A percentile compares a stretch with the other conserved stretches of the same genome.
Evolutionary conservation across 2,797 vertebrate species (phyloP).

Genomic region (Acomys russatus): DNA sequence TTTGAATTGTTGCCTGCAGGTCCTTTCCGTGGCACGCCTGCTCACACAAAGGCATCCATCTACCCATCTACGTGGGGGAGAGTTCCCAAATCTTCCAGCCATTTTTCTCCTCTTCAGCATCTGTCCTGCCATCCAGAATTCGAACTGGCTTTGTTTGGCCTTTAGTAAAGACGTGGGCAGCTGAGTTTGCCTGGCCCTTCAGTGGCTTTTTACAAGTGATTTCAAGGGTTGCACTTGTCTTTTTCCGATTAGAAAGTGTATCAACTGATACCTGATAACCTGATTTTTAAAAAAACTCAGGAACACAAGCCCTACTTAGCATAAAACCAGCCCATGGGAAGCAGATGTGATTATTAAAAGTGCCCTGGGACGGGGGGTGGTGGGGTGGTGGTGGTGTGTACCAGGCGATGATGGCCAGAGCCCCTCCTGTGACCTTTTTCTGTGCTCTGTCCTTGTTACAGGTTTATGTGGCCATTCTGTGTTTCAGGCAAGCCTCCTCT

Average conservation of each 20-base stretch:
- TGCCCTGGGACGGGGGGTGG: no score
- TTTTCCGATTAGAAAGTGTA: not conserved
- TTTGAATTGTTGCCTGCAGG: not conserved
- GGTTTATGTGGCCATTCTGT: not conserved
- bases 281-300: not conserved
- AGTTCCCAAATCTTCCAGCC: not conserved
- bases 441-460: not conserved
- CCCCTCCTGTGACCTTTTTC: not conserved
- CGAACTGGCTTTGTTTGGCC: conserved; percentile 5
- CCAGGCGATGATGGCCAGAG: not conserved
- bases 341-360: not conserved
- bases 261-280: not conserved
- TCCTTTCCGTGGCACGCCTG: not conserved
- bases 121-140: not conserved
- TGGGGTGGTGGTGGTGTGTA: fast-evolving
- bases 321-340: not conserved
- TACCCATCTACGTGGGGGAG: not conserved
- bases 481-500: not conserved
- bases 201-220: conserved; percentile 29
- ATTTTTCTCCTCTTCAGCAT: not conserved
- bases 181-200: not conserved
- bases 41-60: not conserved
- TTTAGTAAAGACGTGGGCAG: not conserved
- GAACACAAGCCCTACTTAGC: not conserved
- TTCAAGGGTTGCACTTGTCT: not conserved